Percentiles rank a stretch among this genome's conserved stretches.
phyloP scores from a whole-genome alignment of 1,140 invertebrate genomes.

The Ooceraea biroi region DNA sequence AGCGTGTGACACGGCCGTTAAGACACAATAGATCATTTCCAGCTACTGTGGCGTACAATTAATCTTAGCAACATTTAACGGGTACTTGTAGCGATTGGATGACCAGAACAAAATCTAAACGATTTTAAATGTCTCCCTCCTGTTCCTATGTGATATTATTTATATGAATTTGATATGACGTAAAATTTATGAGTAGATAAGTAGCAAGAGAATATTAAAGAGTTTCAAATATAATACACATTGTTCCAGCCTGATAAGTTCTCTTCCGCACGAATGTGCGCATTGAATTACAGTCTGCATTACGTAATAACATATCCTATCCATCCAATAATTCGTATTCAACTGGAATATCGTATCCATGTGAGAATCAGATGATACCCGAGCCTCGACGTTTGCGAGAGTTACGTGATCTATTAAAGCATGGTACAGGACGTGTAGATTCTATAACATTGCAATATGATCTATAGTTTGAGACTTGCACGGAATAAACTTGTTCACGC shows the following conservation, averaged over 20 bases:
- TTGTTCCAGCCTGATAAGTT: neutral
- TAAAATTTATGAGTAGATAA: slow-evolving; percentile 29
- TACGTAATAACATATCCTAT: slow-evolving; percentile 27
- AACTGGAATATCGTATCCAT: neutral
- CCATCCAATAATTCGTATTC: slow-evolving; percentile 39
- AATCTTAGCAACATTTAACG: slow-evolving; percentile 58
- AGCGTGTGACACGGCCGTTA: slow-evolving; percentile 70
- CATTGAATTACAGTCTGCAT: slow-evolving; percentile 42
- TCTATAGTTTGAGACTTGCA: neutral
- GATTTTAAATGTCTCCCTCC: slow-evolving; percentile 21
- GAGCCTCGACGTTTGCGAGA: neutral
- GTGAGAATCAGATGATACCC: neutral
- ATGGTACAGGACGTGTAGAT: neutral
- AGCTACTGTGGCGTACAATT: slow-evolving; percentile 47
- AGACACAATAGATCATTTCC: slow-evolving; percentile 72
- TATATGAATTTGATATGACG: too few relatives aligned
- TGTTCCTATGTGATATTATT: too few relatives aligned
- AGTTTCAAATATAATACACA: neutral
- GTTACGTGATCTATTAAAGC: slow-evolving; percentile 60
- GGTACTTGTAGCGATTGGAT: slow-evolving; percentile 32
- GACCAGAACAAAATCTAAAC: slow-evolving; percentile 32
- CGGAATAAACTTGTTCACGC: neutral
- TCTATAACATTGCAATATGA: slow-evolving; percentile 7
- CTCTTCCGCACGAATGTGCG: neutral
- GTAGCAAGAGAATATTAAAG: neutral